These are phyloP conservation scores for Gari tellinella DNA, from an alignment of 2,888 invertebrate genomes.

Conservation along the genomic window DNA sequence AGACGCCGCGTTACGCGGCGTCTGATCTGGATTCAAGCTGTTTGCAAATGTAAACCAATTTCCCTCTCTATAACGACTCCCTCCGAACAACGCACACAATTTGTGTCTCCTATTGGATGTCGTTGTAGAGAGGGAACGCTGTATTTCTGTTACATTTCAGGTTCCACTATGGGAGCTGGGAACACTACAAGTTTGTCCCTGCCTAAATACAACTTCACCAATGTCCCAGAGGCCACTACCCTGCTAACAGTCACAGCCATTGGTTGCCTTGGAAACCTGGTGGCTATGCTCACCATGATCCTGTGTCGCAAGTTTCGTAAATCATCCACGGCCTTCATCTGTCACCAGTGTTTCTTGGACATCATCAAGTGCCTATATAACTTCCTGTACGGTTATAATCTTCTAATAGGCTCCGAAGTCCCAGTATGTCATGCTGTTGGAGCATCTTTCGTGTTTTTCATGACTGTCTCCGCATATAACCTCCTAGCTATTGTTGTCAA, in stretches of 20 bases:
- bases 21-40: too few species aligned
- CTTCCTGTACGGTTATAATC: constrained; percentile 78
- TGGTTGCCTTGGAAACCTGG: constrained; percentile 76
- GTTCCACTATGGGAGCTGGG: neutral
- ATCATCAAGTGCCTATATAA: constrained; percentile 80
- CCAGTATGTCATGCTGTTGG: constrained; percentile 91
- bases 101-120: too few species aligned
- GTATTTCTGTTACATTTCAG: constrained; percentile 16
- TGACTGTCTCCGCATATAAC: constrained; percentile 95
- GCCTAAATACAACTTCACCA: constrained; percentile 6
- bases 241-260: constrained; percentile 73
- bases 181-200: too few species aligned
- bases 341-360: constrained; percentile 82
- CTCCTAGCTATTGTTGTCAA: constrained; percentile 87
- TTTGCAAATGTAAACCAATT: too few species aligned
- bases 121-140: too few species aligned
- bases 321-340: constrained; percentile 80
- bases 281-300: constrained; percentile 69
- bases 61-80: too few species aligned
- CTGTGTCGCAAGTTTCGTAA: constrained; percentile 72
- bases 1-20: too few species aligned
- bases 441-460: constrained; percentile 93
- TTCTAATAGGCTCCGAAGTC: constrained; percentile 68
- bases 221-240: constrained; percentile 66
- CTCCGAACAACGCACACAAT: too few species aligned